These are phyloP conservation scores for Paradoxurus hermaphroditus DNA, from an alignment of 2,113 vertebrate genomes.

Conservation along the genomic window DNA sequence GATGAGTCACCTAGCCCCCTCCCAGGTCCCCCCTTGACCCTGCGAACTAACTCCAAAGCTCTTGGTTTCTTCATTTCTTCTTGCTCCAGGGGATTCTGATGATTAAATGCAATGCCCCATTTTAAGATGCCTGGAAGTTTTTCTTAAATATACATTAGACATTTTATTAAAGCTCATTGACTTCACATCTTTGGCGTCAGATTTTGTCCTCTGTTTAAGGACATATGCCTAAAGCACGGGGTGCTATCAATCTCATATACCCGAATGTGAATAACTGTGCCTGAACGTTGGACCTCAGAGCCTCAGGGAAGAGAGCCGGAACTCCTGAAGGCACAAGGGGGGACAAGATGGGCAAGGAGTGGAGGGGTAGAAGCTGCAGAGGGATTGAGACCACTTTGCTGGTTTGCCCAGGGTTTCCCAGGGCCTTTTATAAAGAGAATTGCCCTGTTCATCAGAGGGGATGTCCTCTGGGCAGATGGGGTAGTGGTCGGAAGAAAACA, in stretches of 20 bases:
- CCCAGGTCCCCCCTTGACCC: background rate
- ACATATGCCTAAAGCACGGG: background rate
- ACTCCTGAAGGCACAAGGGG: background rate
- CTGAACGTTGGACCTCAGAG: background rate
- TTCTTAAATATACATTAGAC: background rate
- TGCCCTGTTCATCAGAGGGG: rapidly evolving
- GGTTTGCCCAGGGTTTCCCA: background rate
- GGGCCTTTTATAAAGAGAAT: background rate
- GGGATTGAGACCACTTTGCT: background rate
- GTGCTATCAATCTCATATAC: background rate
- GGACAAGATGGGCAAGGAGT: rapidly evolving
- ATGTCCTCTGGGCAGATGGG: background rate
- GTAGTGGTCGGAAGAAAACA: background rate
- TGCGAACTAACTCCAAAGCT: background rate
- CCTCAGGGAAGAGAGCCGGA: background rate
- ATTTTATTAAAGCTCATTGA: background rate
- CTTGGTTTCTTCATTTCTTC: background rate
- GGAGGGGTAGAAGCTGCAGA: rapidly evolving
- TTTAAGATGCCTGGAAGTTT: background rate
- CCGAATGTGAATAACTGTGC: too few species aligned
- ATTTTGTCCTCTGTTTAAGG: background rate
- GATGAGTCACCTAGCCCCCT: background rate
- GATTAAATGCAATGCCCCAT: background rate
- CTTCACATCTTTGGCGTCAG: background rate
- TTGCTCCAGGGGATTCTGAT: background rate